phyloP scores from a whole-genome alignment of 2,888 invertebrate genomes.

The Mystacides longicornis region DNA sequence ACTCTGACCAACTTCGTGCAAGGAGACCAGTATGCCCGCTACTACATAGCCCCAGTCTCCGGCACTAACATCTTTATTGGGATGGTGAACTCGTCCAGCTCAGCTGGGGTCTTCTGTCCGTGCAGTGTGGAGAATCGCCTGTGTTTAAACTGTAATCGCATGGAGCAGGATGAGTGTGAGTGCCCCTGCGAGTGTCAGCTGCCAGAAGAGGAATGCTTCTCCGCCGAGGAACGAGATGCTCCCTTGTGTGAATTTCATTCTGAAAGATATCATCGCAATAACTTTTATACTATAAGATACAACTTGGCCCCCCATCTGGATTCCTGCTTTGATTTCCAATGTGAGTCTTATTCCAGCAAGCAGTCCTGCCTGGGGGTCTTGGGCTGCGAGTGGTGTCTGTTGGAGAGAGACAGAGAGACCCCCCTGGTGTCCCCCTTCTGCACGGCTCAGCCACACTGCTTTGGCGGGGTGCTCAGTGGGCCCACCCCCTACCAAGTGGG shows the following conservation, averaged over 20 bases:
- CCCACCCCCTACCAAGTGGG: slow-evolving; percentile 77
- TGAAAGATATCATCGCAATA: slow-evolving; percentile 42
- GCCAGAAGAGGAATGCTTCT: slow-evolving; percentile 76
- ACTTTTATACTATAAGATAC: slow-evolving; percentile 27
- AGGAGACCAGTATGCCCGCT: slow-evolving; percentile 82
- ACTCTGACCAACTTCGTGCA: slow-evolving; percentile 77
- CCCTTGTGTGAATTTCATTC: slow-evolving; percentile 44
- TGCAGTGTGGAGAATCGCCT: slow-evolving; percentile 84
- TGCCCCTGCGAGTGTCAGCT: slow-evolving; percentile 86
- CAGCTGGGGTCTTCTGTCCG: slow-evolving; percentile 80
- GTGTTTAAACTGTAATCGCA: slow-evolving; percentile 86
- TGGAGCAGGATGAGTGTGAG: slow-evolving; percentile 92
- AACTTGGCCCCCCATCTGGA: slow-evolving; percentile 50
- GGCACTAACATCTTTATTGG: slow-evolving; percentile 87
- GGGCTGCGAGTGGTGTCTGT: slow-evolving; percentile 88
- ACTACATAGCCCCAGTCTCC: slow-evolving; percentile 71
- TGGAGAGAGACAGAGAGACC: slow-evolving; percentile 67
- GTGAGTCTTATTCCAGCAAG: slow-evolving; percentile 57
- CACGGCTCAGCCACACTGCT: slow-evolving; percentile 72
- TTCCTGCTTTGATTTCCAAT: slow-evolving; percentile 60
- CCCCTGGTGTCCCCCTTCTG: slow-evolving; percentile 67
- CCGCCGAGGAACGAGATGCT: slow-evolving; percentile 33
- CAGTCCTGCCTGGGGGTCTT: slow-evolving; percentile 64
- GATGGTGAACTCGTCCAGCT: slow-evolving; percentile 81
- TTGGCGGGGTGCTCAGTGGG: slow-evolving; percentile 78